phyloP scores from a whole-genome alignment of 2,797 vertebrate genomes.

The Pseudomugil tenellus region DNA sequence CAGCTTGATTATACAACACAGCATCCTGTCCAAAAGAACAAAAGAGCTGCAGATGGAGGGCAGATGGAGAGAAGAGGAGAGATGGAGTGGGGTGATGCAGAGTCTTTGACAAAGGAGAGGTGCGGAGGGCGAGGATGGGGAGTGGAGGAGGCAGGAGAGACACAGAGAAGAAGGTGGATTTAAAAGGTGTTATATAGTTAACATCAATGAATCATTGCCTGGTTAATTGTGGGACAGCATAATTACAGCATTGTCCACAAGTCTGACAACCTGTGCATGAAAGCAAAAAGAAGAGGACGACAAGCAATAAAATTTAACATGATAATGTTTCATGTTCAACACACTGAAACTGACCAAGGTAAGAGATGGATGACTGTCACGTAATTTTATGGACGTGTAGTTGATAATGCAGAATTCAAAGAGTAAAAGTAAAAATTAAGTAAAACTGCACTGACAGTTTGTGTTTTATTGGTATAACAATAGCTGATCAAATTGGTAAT shows the following conservation, averaged over 20 bases:
- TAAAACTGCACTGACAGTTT: neutral
- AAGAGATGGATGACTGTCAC: neutral
- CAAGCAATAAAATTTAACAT: neutral
- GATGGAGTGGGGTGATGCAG: neutral
- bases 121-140: slow-evolving; percentile 21
- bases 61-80: slow-evolving; percentile 13
- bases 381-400: neutral
- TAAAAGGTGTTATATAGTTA: slow-evolving; percentile 30
- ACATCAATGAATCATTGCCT: slow-evolving; percentile 43
- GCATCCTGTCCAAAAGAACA: slow-evolving; percentile 32
- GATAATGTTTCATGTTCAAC: neutral
- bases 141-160: slow-evolving; percentile 3
- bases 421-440: too few relatives aligned
- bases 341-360: neutral
- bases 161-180: slow-evolving; percentile 21
- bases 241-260: slow-evolving; percentile 39
- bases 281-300: slow-evolving; percentile 1
- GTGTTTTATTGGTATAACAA: neutral
- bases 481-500: too few relatives aligned
- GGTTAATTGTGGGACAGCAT: slow-evolving; percentile 41
- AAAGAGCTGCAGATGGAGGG: slow-evolving; percentile 37
- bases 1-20: slow-evolving; percentile 51
- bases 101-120: slow-evolving; percentile 20
- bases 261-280: slow-evolving; percentile 18
- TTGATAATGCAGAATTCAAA: neutral